phyloP scores from a whole-genome alignment of 37 sponge, comb jelly and placozoan species.

The Agelas oroides region DNA sequence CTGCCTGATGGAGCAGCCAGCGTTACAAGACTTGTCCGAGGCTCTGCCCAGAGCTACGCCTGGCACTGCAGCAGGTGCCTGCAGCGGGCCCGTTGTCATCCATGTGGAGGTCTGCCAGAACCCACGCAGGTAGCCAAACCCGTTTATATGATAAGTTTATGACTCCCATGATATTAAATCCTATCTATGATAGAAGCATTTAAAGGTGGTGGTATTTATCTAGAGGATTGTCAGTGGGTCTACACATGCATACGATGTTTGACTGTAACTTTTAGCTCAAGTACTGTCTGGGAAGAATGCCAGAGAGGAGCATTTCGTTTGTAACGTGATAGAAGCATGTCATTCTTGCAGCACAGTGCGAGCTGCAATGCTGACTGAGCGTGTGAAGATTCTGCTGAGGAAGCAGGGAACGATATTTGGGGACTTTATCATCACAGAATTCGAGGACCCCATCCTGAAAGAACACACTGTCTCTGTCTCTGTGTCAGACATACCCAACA shows the following conservation, averaged over 20 bases:
- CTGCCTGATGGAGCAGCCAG: too few species aligned
- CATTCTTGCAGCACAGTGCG: conserved; percentile 41
- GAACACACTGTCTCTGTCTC: conserved; percentile 77
- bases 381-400: conserved; percentile 27
- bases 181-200: too few species aligned
- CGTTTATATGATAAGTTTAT: too few species aligned
- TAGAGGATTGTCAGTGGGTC: too few species aligned
- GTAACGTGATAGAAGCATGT: neutral
- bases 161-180: too few species aligned
- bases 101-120: conserved; percentile 80
- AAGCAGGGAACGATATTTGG: conserved; percentile 43
- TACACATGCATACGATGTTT: too few species aligned
- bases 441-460: conserved; percentile 77
- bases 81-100: neutral
- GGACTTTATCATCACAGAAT: conserved; percentile 65
- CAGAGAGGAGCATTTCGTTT: neutral
- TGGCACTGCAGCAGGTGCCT: neutral
- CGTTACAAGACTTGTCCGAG: too few species aligned
- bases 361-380: conserved; percentile 28
- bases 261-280: too few species aligned
- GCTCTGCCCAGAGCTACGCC: too few species aligned
- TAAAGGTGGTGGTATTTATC: too few species aligned
- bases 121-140: conserved; percentile 44
- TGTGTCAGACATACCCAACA: conserved; percentile 40
- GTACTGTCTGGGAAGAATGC: too few species aligned